Percentiles rank a stretch among this genome's conserved stretches.
Evolutionary conservation across 2,888 invertebrate genomes (phyloP).

Genomic region (Bombylius discolor): DNA sequence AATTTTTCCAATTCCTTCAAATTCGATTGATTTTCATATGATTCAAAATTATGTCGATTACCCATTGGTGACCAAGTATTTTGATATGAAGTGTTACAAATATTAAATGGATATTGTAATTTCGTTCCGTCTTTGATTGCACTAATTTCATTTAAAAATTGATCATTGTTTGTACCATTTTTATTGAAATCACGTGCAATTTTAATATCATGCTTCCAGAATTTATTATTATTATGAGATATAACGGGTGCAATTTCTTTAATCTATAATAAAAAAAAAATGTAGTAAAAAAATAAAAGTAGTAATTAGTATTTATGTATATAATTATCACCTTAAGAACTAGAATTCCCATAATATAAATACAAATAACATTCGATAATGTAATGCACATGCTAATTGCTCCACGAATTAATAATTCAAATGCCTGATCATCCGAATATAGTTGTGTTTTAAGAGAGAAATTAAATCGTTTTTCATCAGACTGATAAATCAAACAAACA

Average conservation of each 20-base stretch:
- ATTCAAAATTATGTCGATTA: constrained; percentile 12
- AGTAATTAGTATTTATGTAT: neutral
- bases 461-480: constrained; percentile 35
- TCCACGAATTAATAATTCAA: constrained; percentile 51
- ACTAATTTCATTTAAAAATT: constrained; percentile 38
- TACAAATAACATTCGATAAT: constrained; percentile 59
- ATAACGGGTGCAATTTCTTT: constrained; percentile 49
- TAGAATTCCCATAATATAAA: constrained; percentile 54
- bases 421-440: constrained; percentile 47
- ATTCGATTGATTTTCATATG: constrained; percentile 19
- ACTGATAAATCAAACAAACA: constrained; percentile 40
- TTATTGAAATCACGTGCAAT: constrained; percentile 45
- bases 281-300: neutral
- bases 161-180: constrained; percentile 29
- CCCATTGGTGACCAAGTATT: constrained; percentile 32
- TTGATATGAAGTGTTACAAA: constrained; percentile 22
- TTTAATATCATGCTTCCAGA: constrained; percentile 52
- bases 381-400: constrained; percentile 57
- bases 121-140: constrained; percentile 25
- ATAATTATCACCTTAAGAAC: constrained; percentile 46
- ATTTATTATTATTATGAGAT: constrained; percentile 37
- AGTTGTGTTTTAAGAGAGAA: constrained; percentile 35
- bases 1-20: constrained; percentile 25
- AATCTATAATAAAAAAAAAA: constrained; percentile 28
- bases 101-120: constrained; percentile 17